Percentiles rank a stretch among this genome's conserved stretches.
These are phyloP conservation scores for Scaptomyza parva DNA, from an alignment of 2,888 invertebrate genomes.

Conservation along the genomic window DNA sequence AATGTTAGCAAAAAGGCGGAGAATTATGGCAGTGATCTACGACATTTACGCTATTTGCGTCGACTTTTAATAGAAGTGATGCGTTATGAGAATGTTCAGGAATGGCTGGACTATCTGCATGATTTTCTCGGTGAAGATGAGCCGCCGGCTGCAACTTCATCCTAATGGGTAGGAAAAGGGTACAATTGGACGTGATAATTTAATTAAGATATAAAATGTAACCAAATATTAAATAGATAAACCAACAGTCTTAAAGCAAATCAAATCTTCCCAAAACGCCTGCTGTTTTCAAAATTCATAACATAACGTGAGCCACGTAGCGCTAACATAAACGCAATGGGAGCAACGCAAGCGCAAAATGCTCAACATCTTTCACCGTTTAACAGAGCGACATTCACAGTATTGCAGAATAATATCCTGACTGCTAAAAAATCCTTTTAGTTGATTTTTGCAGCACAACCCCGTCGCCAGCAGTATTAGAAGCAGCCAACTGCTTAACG, in stretches of 20 bases:
- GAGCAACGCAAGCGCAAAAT: conserved; percentile 22
- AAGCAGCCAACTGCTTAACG: conserved; percentile 47
- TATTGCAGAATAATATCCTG: conserved; percentile 60
- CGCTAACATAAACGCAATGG: conserved; percentile 13
- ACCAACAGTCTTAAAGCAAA: background rate
- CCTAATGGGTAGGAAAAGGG: background rate
- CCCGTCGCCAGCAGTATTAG: conserved; percentile 66
- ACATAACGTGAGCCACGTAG: background rate
- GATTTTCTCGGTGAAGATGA: conserved; percentile 60
- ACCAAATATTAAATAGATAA: background rate
- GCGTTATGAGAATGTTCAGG: conserved; percentile 32
- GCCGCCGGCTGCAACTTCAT: conserved; percentile 3
- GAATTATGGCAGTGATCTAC: conserved; percentile 51
- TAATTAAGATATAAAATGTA: background rate
- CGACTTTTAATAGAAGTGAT: conserved; percentile 35
- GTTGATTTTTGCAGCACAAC: conserved; percentile 73
- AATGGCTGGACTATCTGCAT: conserved; percentile 55
- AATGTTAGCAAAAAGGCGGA: conserved; percentile 43
- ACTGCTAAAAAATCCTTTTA: conserved; percentile 57
- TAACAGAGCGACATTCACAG: conserved; percentile 24
- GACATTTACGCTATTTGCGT: conserved; percentile 54
- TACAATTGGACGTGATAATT: background rate
- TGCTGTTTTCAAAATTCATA: background rate
- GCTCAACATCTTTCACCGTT: conserved; percentile 7
- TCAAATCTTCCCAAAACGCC: background rate